Conservation (phyloP, 2,797 vertebrate genomes). For the Phylloscopus collybita region DNA sequence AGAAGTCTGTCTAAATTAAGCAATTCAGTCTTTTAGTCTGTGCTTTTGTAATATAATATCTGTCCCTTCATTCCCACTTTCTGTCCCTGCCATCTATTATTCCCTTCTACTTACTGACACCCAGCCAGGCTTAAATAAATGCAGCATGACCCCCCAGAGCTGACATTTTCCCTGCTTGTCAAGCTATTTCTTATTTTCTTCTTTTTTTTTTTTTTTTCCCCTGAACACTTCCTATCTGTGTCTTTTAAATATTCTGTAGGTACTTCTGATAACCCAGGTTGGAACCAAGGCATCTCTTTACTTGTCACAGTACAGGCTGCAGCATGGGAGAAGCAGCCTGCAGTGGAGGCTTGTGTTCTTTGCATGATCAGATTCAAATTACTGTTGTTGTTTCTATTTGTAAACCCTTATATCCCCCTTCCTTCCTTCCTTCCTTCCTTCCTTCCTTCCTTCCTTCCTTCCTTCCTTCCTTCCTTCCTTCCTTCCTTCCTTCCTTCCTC, state of each 20-base stretch:
- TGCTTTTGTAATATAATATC: background rate
- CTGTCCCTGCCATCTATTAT: background rate
- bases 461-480: no score
- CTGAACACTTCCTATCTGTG: background rate
- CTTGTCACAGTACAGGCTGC: background rate
- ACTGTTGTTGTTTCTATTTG: background rate
- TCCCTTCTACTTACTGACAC: background rate
- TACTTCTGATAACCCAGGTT: background rate
- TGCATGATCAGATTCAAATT: background rate
- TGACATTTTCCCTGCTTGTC: background rate
- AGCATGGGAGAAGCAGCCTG: background rate
- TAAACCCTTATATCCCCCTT: background rate
- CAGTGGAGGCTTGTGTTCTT: background rate
- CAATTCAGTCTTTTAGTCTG: background rate
- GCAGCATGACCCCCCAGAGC: background rate
- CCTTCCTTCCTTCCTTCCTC: background rate
- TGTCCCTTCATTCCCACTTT: background rate
- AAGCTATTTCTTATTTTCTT: background rate
- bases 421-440: background rate
- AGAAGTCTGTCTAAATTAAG: background rate
- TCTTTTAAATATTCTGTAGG: background rate
- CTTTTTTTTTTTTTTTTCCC: background rate
- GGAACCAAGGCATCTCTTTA: background rate
- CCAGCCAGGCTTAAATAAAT: background rate
- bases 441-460: background rate